Evolutionary conservation across 2,113 vertebrate species (phyloP).

Genomic region (Orcinus orca): DNA sequence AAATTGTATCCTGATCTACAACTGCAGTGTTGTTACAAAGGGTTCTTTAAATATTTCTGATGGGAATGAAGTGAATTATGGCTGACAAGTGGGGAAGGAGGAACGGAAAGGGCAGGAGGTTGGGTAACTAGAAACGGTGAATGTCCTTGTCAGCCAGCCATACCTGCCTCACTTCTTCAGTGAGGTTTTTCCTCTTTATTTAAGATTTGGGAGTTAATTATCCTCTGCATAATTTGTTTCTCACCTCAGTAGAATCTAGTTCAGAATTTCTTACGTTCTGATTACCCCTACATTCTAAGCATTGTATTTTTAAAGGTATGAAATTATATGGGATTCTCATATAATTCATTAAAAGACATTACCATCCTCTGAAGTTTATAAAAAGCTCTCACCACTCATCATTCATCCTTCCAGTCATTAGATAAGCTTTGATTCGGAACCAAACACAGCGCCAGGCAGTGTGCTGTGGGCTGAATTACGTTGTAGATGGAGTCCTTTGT

Average conservation of each 20-base stretch:
- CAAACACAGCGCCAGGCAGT: too few species aligned
- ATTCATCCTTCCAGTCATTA: background rate
- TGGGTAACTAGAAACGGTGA: background rate
- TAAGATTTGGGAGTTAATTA: background rate
- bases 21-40: slow-evolving; percentile 5
- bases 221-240: background rate
- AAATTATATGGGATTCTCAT: background rate
- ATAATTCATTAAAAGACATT: background rate
- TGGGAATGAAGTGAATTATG: slow-evolving; percentile 38
- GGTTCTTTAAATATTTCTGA: slow-evolving; percentile 55
- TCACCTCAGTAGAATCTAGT: background rate
- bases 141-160: background rate
- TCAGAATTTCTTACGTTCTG: background rate
- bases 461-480: background rate
- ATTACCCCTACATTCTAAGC: background rate
- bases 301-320: background rate
- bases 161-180: background rate
- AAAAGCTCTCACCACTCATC: background rate
- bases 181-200: background rate
- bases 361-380: background rate
- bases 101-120: background rate
- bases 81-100: background rate
- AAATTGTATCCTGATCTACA: background rate
- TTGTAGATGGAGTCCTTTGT: background rate
- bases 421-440: background rate